These are phyloP conservation scores for Halichoeres trimaculatus DNA, from an alignment of 2,113 vertebrate genomes.

Conservation along the genomic window DNA sequence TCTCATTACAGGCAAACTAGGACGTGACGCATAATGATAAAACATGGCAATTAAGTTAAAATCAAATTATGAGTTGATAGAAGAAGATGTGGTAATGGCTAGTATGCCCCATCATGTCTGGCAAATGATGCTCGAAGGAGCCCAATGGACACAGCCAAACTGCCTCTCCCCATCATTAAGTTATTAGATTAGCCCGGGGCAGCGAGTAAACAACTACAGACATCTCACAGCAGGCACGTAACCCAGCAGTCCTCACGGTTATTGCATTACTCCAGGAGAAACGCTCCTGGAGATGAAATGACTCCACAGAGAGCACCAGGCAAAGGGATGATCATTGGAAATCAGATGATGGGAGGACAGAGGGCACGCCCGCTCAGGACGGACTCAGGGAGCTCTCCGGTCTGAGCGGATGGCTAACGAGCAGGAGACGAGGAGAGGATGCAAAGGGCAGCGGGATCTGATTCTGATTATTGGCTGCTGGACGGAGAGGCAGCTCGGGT, in stretches of 20 bases:
- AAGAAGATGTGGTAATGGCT: conserved; percentile 77
- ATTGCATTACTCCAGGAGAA: conserved; percentile 78
- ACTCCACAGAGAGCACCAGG: conserved; percentile 59
- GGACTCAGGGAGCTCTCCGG: conserved; percentile 63
- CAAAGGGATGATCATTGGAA: conserved; percentile 63
- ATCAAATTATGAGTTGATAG: conserved; percentile 76
- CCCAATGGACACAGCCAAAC: conserved; percentile 72
- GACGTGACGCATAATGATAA: conserved; percentile 73
- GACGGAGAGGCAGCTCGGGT: conserved; percentile 33
- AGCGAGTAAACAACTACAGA: conserved; percentile 80
- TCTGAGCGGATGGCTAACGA: conserved; percentile 70
- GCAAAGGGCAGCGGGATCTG: conserved; percentile 58
- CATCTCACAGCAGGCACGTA: conserved; percentile 64
- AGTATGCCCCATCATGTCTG: conserved; percentile 64
- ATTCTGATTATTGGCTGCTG: conserved; percentile 74
- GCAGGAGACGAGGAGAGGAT: conserved; percentile 55
- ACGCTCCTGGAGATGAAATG: conserved; percentile 75
- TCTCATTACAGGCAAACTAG: conserved; percentile 64
- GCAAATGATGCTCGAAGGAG: conserved; percentile 77
- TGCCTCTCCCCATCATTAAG: conserved; percentile 78
- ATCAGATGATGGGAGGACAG: conserved; percentile 62
- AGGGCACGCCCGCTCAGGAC: conserved; percentile 43
- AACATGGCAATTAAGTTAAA: conserved; percentile 68
- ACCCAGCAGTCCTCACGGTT: conserved; percentile 62
- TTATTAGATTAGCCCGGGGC: conserved; percentile 79